phyloP scores from a whole-genome alignment of 1,140 invertebrate genomes.

The Drosophila tani region DNA sequence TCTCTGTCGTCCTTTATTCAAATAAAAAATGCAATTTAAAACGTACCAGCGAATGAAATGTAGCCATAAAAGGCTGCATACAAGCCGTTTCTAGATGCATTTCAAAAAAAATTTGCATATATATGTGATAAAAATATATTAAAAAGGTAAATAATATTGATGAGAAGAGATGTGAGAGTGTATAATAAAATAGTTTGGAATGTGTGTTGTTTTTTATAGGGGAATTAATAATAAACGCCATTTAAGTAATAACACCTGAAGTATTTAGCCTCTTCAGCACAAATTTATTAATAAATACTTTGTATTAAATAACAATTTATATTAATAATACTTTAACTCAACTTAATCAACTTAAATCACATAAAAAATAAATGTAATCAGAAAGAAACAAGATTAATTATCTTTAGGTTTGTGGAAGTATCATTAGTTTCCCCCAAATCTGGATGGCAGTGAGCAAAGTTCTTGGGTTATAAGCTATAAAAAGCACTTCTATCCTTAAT shows the following conservation, averaged over 20 bases:
- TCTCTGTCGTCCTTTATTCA: neutral
- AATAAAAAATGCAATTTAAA: conserved; percentile 47
- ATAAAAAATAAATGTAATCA: neutral
- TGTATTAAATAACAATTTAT: neutral
- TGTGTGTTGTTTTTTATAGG: neutral
- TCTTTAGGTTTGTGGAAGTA: neutral
- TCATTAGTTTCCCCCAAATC: neutral
- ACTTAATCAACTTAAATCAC: no score
- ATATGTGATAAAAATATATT: neutral
- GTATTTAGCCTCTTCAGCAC: neutral
- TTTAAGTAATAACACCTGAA: neutral
- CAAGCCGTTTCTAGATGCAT: conserved; percentile 3
- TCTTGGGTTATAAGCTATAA: conserved; percentile 10
- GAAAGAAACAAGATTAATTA: neutral
- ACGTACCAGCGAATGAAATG: conserved; percentile 18
- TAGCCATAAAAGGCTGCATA: neutral
- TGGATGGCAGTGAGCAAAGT: neutral
- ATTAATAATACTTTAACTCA: neutral
- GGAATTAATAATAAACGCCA: neutral
- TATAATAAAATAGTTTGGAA: neutral
- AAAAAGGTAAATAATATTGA: neutral
- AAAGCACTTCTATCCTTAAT: conserved; percentile 10
- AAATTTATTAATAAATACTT: neutral
- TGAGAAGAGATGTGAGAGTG: neutral
- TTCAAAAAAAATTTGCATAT: conserved; percentile 2